Percentiles rank a stretch among this genome's conserved stretches.
Evolutionary conservation across 2,113 vertebrate species (phyloP).

Genomic region (Lasiurus borealis): DNA sequence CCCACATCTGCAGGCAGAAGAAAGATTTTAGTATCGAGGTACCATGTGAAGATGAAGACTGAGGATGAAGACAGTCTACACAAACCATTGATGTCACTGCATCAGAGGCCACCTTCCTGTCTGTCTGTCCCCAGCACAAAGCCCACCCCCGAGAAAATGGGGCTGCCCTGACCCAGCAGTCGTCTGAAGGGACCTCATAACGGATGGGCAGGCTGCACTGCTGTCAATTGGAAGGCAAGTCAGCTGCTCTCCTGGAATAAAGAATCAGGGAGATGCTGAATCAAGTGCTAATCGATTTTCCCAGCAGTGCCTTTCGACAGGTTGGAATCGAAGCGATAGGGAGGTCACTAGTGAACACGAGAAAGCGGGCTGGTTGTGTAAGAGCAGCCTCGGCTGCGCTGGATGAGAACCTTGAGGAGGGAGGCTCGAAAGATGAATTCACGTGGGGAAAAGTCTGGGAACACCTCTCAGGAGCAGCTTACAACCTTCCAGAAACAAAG

Average conservation of each 20-base stretch:
- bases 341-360: constrained; percentile 69
- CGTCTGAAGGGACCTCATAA: not conserved
- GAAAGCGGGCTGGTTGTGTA: constrained; percentile 63
- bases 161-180: not conserved
- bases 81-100: not conserved
- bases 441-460: not conserved
- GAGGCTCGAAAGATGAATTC: constrained; percentile 49
- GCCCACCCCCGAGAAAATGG: not conserved
- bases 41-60: not conserved
- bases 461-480: not conserved
- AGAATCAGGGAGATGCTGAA: constrained; percentile 50
- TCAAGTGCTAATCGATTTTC: not conserved
- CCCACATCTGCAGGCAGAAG: not conserved
- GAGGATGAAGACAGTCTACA: not conserved
- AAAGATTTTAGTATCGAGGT: not conserved
- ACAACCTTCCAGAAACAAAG: constrained; percentile 32
- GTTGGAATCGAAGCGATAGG: constrained; percentile 57
- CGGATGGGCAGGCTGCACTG: not conserved
- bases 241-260: constrained; percentile 6
- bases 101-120: not conserved
- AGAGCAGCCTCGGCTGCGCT: not conserved
- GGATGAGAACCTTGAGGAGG: constrained; percentile 53
- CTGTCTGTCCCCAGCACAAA: not conserved
- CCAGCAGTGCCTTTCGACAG: not conserved
- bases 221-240: not conserved